Base-by-base conservation (phyloP, 2,113 vertebrate genomes). In the Daphoenositta chrysoptera region DNA sequence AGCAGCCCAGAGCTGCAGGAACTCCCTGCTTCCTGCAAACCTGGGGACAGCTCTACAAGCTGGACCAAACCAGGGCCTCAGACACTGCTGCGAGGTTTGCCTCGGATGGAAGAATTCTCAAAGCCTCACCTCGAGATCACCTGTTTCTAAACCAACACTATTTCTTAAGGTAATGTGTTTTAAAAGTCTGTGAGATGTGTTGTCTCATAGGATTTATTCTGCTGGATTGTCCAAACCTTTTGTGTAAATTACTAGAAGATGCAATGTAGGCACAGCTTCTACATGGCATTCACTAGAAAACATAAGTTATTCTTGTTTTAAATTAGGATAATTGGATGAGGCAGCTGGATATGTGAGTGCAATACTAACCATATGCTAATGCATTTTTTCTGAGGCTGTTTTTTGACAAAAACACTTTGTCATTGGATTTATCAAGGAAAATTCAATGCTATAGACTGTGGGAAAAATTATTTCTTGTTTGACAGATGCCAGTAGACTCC, bases 241-340 rank as follows among this genome's bases (percentile, higher is more conserved):
- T 51, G 19, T 61, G 39, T 83, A 72, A 73, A 56, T 89, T 89
- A 44, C 58, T 69, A 80, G 89, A 85, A 83, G 40, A 86, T 14
- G 27, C 40, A 69, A 63, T 16, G 28, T 83, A 75, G 75, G 47
- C 69, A 56, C 26, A 37, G 61, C 94, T 90, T 90, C 56, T 92
- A 58, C 35, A 13, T 47, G 22, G 5, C 42, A 12, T 93, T 77
- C 87, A 80, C 70, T 70, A 70, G 42, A 94, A 96, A 97, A 81
- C 47, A 90, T 44, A 83, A 92, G 85, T 90, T 92, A 81, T 85
- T 96, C 48, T 78, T 87, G 66, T 83, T 96, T 92, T 94, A 93
- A 94, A 89, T 95, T 91, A 78, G 51, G 61, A 61, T 93, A 95
- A 96, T 95, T 96, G 85, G 56, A 93, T 96, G 85, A 92, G 88